Evolutionary conservation across 2,797 vertebrate species (phyloP), one percentile per base, ranked within the genome.

Genomic region (Esox masquinongy): DNA sequence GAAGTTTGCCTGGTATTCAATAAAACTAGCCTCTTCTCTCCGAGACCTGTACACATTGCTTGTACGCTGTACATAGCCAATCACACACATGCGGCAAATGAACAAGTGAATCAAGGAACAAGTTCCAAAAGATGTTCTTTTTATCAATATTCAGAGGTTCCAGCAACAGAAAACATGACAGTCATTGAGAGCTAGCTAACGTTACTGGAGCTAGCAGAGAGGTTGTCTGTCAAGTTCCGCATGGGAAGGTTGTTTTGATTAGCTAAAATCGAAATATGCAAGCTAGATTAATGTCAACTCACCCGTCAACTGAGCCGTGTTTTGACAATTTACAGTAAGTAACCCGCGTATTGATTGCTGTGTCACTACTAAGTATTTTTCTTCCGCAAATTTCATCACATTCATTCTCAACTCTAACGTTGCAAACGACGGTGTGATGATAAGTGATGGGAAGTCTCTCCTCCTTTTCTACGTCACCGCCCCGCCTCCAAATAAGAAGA

Each of bases 381-480:
- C 61, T 26, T 66, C 24, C 36, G 36, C 36, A 39, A 43, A n/a
- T 4, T 12, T 34, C 34, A 43, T 51, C 69, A 29, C 43, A 51
- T 3, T 47, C 72, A 31, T 3, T 47, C 72, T 79, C 79, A 87
- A 79, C 82, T 81, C 19, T 74, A 76, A 84, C 85, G 77, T 51
- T 24, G 64, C 4, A 77, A 59, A 43, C 9, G 39, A 31, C 29
- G 39, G 39, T 43, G 86, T 84, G 47, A 4, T 77, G 47, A 77
- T 80, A 43, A 43, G 5, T 6, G 9, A 43, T 43, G 39, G 39
- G 39, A 43, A 43, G 83, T 78, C 84, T 88, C 85, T 88, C 88
- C 85, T 91, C 87, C 85, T 89, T 43, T 78, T 26, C 34, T 39
- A 73, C 74, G 78, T 75, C 74, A 79, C 12, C 19, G 64, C 16